These are phyloP conservation scores for Germaria angustata DNA, from an alignment of 2,888 invertebrate species.

Conservation along the genomic window DNA sequence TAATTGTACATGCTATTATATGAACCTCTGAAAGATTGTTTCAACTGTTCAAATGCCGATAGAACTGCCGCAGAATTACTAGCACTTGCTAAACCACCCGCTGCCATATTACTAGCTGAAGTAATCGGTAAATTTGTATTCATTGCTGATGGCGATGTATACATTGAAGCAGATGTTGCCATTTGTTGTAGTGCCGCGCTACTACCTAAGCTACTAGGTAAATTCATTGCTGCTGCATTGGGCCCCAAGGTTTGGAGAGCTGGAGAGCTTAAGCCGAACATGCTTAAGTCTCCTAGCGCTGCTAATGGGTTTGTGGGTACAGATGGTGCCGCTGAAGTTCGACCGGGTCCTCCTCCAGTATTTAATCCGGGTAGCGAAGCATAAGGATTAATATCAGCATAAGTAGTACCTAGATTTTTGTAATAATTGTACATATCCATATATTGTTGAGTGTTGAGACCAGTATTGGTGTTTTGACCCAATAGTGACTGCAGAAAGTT, in stretches of 20 bases:
- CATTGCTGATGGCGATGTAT: slow-evolving; percentile 51
- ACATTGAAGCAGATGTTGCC: slow-evolving; percentile 36
- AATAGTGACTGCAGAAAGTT: slow-evolving; percentile 67
- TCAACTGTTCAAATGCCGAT: slow-evolving; percentile 62
- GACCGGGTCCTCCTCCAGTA: slow-evolving; percentile 35
- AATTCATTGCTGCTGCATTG: slow-evolving; percentile 41
- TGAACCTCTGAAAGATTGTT: slow-evolving; percentile 54
- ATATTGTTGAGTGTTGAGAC: slow-evolving; percentile 69
- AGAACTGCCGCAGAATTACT: slow-evolving; percentile 48
- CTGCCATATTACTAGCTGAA: slow-evolving; percentile 40
- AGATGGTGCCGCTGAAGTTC: slow-evolving; percentile 50
- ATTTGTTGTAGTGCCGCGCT: slow-evolving; percentile 44
- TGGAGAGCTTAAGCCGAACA: slow-evolving; percentile 63
- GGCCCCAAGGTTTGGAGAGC: slow-evolving; percentile 46
- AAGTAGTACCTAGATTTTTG: slow-evolving; percentile 56
- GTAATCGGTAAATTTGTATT: slow-evolving; percentile 59
- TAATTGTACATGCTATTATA: slow-evolving; percentile 64
- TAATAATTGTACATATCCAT: slow-evolving; percentile 69
- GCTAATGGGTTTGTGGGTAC: slow-evolving; percentile 64
- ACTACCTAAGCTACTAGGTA: slow-evolving; percentile 44
- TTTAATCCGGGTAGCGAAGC: slow-evolving; percentile 51
- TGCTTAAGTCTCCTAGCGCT: slow-evolving; percentile 68
- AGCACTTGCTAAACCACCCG: slow-evolving; percentile 46
- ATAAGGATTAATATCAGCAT: slow-evolving; percentile 67
- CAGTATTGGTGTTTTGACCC: slow-evolving; percentile 70